phyloP scores from a whole-genome alignment of 2,888 invertebrate genomes.

The Clivina fossor region DNA sequence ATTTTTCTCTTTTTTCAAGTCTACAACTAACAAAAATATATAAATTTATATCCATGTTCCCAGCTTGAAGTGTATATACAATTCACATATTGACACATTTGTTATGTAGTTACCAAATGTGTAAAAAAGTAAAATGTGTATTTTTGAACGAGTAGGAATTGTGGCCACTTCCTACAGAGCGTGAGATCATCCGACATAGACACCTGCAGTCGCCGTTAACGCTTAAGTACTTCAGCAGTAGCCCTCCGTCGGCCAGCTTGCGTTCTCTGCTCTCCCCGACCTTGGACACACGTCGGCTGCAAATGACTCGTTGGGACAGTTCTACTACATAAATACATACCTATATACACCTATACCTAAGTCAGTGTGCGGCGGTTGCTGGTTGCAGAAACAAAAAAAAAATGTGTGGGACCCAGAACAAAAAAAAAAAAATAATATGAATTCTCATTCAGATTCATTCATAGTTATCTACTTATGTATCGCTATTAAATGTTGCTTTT shows the following conservation, averaged over 20 bases:
- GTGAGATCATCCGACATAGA: constrained; percentile 68
- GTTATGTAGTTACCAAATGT: no score
- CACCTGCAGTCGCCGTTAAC: constrained; percentile 68
- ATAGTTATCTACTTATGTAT: constrained; percentile 33
- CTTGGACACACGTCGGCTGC: constrained; percentile 55
- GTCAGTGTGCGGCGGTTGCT: constrained; percentile 31
- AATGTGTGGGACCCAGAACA: constrained; percentile 36
- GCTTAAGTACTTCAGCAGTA: constrained; percentile 57
- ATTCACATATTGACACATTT: no score
- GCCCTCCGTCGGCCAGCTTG: constrained; percentile 58
- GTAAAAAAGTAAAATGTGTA: no score
- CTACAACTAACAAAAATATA: no score
- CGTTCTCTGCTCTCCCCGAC: constrained; percentile 61
- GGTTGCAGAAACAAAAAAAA: constrained; percentile 30
- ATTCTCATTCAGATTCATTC: constrained; percentile 24
- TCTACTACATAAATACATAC: constrained; percentile 41
- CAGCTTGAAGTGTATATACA: no score
- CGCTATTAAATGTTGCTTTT: constrained; percentile 35
- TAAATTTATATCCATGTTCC: no score
- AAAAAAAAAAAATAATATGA: constrained; percentile 19
- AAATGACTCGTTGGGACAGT: constrained; percentile 48
- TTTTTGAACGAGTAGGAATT: constrained; percentile 57
- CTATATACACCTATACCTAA: constrained; percentile 22
- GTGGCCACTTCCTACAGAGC: constrained; percentile 64
- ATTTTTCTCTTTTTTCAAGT: no score